Evolutionary conservation across 2,888 invertebrate species (phyloP).

Genomic region (Sialis lutaria): DNA sequence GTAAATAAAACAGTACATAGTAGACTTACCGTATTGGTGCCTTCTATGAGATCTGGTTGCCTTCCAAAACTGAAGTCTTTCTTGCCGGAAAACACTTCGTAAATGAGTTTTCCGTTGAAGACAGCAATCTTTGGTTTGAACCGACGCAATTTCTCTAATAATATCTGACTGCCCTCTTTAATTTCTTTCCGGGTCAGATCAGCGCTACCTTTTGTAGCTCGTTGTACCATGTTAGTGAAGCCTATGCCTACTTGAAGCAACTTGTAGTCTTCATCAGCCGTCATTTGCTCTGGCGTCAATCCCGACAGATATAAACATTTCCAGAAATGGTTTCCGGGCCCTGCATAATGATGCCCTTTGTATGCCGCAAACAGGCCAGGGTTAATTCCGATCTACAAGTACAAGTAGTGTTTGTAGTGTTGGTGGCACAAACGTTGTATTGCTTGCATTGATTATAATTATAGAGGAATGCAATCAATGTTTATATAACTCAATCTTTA

Average conservation of each 20-base stretch:
- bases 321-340: constrained; percentile 99
- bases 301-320: constrained; percentile 92
- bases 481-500: neutral
- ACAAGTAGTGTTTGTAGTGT: neutral
- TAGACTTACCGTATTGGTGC: constrained; percentile 78
- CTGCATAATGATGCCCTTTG: constrained; percentile 97
- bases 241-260: constrained; percentile 88
- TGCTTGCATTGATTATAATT: neutral
- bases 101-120: constrained; percentile 97
- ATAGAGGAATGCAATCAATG: neutral
- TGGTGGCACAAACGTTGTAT: neutral
- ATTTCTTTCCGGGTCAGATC: constrained; percentile 89
- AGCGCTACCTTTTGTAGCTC: constrained; percentile 90
- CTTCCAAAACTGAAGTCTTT: constrained; percentile 95
- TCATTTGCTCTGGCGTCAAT: constrained; percentile 86
- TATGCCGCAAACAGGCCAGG: constrained; percentile 94
- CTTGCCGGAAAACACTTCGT: constrained; percentile 93
- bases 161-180: constrained; percentile 77
- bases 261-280: constrained; percentile 90
- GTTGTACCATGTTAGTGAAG: constrained; percentile 93
- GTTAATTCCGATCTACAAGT: constrained; percentile 82
- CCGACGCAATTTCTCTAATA: constrained; percentile 77
- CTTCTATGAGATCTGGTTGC: constrained; percentile 84
- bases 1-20: neutral
- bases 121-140: constrained; percentile 93